Percentiles rank a stretch among this genome's conserved stretches.
Conservation (phyloP, 2,113 vertebrate species). For the Nothobranchius furzeri region DNA sequence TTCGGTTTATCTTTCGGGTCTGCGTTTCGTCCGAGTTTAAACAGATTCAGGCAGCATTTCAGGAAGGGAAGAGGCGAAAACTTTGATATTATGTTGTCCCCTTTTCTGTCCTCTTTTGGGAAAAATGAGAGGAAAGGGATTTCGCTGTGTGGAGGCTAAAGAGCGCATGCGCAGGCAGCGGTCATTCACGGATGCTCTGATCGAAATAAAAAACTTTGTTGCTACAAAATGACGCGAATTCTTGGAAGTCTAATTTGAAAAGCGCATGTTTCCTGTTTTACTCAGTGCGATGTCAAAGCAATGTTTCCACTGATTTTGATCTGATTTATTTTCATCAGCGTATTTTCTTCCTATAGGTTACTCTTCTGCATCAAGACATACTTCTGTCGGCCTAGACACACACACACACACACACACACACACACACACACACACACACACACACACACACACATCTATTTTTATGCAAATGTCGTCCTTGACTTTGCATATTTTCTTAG, state of each 20-base stretch:
- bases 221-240: neutral
- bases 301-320: neutral
- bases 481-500: too few relatives aligned
- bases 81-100: neutral
- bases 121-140: conserved; percentile 59
- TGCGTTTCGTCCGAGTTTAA: too few relatives aligned
- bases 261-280: conserved; percentile 18
- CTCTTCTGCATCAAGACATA: too few relatives aligned
- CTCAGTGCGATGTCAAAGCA: neutral
- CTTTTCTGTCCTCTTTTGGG: conserved; percentile 38
- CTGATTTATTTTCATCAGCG: too few relatives aligned
- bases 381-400: too few relatives aligned
- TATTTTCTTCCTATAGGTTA: too few relatives aligned
- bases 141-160: conserved; percentile 31
- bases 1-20: neutral
- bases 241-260: neutral
- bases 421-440: too few relatives aligned
- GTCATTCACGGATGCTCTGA: conserved; percentile 13
- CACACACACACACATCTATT: too few relatives aligned
- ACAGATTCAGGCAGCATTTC: too few relatives aligned
- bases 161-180: conserved; percentile 61
- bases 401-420: too few relatives aligned
- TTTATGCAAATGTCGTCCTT: too few relatives aligned
- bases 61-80: neutral
- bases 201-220: neutral